A percentile compares a stretch with the other conserved stretches of the same genome.
Conservation (phyloP, 2,888 invertebrate species). For the Epistrophella euchroma region DNA sequence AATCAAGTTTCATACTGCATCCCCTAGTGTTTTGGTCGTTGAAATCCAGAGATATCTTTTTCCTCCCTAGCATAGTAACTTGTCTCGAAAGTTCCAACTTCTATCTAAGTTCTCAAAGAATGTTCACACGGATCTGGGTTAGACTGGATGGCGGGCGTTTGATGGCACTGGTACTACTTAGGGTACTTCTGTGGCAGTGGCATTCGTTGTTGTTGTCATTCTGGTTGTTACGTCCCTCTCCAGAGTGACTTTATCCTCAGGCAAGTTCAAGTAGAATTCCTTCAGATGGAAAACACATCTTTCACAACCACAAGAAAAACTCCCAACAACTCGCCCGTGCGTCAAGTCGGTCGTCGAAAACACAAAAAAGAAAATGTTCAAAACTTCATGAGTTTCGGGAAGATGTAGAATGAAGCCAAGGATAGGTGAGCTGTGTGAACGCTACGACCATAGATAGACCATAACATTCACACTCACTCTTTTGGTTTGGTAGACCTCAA, state of each 20-base stretch:
- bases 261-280: constrained; percentile 64
- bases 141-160: too few relatives aligned
- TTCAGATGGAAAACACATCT: constrained; percentile 68
- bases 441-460: constrained; percentile 33
- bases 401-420: constrained; percentile 1
- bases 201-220: constrained; percentile 34
- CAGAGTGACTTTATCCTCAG: constrained; percentile 56
- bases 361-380: constrained; percentile 36
- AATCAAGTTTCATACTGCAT: constrained; percentile 33
- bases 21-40: background rate
- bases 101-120: constrained; percentile 52
- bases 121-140: constrained; percentile 73
- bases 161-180: background rate
- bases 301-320: constrained; percentile 63
- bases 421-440: constrained; percentile 13
- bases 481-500: constrained; percentile 51
- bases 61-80: constrained; percentile 49
- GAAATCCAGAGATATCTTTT: constrained; percentile 47
- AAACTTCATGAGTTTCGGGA: constrained; percentile 48
- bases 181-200: constrained; percentile 22
- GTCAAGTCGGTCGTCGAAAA: background rate
- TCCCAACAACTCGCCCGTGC: constrained; percentile 27
- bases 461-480: constrained; percentile 45
- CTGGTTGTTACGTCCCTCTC: constrained; percentile 40
- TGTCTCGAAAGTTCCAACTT: constrained; percentile 66